Conservation (phyloP, 2,113 vertebrate species). For the Collichthys lucidus region DNA sequence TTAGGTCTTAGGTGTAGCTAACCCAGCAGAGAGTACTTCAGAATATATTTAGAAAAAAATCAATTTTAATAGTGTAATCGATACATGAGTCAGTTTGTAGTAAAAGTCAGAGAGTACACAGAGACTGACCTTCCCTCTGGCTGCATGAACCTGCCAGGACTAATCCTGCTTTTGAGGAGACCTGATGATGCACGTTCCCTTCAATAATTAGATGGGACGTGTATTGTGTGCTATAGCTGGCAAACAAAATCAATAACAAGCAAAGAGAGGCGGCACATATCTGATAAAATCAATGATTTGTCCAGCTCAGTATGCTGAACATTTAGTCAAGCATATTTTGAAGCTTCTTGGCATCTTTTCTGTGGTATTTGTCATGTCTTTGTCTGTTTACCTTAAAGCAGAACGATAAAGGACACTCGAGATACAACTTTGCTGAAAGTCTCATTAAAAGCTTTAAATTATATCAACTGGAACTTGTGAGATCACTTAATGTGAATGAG, state of each 20-base stretch:
- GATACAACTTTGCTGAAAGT: conserved; percentile 18
- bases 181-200: conserved; percentile 49
- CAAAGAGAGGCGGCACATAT: conserved; percentile 56
- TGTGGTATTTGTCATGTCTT: conserved; percentile 28
- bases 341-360: conserved; percentile 14
- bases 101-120: conserved; percentile 64
- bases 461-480: background rate
- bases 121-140: conserved; percentile 72
- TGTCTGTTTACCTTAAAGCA: conserved; percentile 25
- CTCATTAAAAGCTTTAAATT: background rate
- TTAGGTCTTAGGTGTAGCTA: conserved; percentile 53
- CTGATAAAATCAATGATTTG: conserved; percentile 52
- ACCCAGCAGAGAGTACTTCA: conserved; percentile 25
- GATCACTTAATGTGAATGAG: background rate
- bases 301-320: conserved; percentile 31
- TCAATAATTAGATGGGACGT: conserved; percentile 65
- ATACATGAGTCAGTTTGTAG: conserved; percentile 69
- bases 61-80: conserved; percentile 77
- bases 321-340: conserved; percentile 55
- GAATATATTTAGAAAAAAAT: conserved; percentile 56
- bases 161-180: conserved; percentile 56
- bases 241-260: conserved; percentile 73
- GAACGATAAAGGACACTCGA: conserved; percentile 16
- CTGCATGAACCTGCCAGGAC: conserved; percentile 56
- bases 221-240: conserved; percentile 44